Conservation (phyloP, 2,888 invertebrate genomes). For the Caenorhabditis wallacei region DNA sequence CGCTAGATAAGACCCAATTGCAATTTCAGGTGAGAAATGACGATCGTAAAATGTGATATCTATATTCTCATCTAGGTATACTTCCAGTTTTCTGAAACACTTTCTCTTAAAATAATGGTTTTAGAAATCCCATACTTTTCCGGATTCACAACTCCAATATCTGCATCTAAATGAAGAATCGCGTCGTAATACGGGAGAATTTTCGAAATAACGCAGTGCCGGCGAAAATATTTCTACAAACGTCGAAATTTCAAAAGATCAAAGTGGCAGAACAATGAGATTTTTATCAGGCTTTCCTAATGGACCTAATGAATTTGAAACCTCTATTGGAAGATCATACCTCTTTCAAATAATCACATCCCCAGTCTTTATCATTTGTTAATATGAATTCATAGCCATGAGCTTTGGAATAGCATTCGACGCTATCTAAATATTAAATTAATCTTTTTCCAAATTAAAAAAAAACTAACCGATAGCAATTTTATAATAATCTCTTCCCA, state of each 20-base stretch:
- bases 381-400: conserved; percentile 52
- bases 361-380: conserved; percentile 16
- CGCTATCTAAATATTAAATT: conserved; percentile 37
- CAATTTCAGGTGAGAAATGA: conserved; percentile 58
- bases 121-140: background rate
- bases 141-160: conserved; percentile 71
- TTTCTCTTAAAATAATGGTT: too few species aligned
- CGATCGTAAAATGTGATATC: conserved; percentile 66
- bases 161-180: conserved; percentile 65
- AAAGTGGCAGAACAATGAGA: too few species aligned
- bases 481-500: conserved; percentile 7
- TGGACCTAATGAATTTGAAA: background rate
- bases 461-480: conserved; percentile 22
- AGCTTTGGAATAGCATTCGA: conserved; percentile 58
- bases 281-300: background rate
- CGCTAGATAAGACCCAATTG: conserved; percentile 60
- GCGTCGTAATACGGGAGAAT: conserved; percentile 57
- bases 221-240: conserved; percentile 64
- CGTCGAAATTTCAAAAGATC: too few species aligned
- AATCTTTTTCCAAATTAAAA: background rate
- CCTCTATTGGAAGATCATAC: conserved; percentile 9
- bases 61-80: background rate
- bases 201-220: conserved; percentile 62
- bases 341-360: conserved; percentile 54
- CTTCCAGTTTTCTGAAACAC: background rate